Evolutionary conservation across 1,140 invertebrate genomes (phyloP), one percentile per base, ranked within the genome.

Genomic region (Philopotamus ludificatus): DNA sequence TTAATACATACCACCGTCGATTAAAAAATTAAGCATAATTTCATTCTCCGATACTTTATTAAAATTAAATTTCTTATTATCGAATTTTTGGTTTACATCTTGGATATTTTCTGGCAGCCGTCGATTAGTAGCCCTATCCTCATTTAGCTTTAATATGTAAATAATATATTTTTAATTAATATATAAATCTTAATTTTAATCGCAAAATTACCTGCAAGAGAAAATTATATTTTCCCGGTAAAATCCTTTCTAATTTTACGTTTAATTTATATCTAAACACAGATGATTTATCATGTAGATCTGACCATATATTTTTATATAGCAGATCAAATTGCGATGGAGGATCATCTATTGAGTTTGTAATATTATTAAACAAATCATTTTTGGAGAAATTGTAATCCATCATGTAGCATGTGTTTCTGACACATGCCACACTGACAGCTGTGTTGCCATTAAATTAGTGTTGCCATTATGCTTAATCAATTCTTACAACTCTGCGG

Each of bases 1-100:
- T n/a, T n/a, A n/a, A n/a, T n/a, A n/a, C n/a, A n/a, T n/a, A n/a
- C n/a, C n/a, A n/a, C n/a, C n/a, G n/a, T n/a, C n/a, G n/a, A n/a
- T n/a, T n/a, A n/a, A n/a, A 2, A 69, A 25, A 59, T 63, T 22
- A 63, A 69, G 66, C 18, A 69, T 63, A 16, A 26, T 7, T 69
- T 69, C 67, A 4, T 39, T n/a, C 3, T 58, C 18, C 1, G 63
- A 39, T 28, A 65, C 55, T 63, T 69, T 65, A 26, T 42, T 66
- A 26, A 69, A 69, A 54, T 69, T 65, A 47, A 69, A 69, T 18
- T 66, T 65, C 10, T 22, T 26, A 10, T 44, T 26, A 45, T 69
- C 51, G 26, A 69, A 63, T 18, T 28, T n/a, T 41, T 69, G 67
- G 39, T 63, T 65, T 3, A 69, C 21, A 0, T 41, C 22, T 7